Evolutionary conservation across 2,888 invertebrate genomes (phyloP).

Genomic region (Silvanus unidentatus): DNA sequence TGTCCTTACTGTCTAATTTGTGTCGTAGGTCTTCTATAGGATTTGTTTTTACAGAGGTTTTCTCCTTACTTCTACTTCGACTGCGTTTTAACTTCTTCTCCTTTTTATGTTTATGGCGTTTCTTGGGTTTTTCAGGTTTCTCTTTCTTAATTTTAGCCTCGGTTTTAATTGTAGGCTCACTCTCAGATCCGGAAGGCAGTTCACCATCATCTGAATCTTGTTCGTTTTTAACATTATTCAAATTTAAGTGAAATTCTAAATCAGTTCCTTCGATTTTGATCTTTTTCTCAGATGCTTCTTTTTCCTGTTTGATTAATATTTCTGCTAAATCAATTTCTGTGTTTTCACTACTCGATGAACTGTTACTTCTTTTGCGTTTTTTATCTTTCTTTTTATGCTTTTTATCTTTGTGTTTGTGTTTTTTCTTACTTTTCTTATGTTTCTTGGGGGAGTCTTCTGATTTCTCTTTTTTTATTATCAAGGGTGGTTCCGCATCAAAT

Average conservation of each 20-base stretch:
- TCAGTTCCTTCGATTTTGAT: conserved; percentile 37
- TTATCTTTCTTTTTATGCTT: conserved; percentile 51
- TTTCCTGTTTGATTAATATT: conserved; percentile 40
- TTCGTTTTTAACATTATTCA: conserved; percentile 19
- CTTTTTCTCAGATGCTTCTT: conserved; percentile 33
- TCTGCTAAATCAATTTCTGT: conserved; percentile 38
- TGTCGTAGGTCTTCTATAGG: conserved; percentile 27
- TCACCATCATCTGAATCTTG: too few species aligned
- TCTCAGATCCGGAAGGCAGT: too few species aligned
- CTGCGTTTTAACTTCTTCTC: conserved; percentile 21
- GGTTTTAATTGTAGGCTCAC: too few species aligned
- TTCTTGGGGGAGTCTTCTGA: conserved; percentile 30
- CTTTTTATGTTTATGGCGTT: conserved; percentile 28
- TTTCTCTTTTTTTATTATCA: conserved; percentile 41
- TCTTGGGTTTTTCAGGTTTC: conserved; percentile 23
- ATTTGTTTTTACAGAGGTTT: too few species aligned
- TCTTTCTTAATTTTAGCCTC: conserved; percentile 13
- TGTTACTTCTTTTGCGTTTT: conserved; percentile 42
- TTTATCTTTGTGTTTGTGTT: conserved; percentile 56
- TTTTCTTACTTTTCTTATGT: conserved; percentile 52
- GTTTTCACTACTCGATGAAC: conserved; percentile 28
- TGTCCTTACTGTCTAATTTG: conserved; percentile 24
- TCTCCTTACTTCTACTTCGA: conserved; percentile 18
- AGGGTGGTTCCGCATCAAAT: conserved; percentile 67
- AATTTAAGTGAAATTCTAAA: conserved; percentile 4